These are phyloP conservation scores for Agrenia bidenticulata DNA, from an alignment of 2,888 invertebrate species.

Conservation along the genomic window DNA sequence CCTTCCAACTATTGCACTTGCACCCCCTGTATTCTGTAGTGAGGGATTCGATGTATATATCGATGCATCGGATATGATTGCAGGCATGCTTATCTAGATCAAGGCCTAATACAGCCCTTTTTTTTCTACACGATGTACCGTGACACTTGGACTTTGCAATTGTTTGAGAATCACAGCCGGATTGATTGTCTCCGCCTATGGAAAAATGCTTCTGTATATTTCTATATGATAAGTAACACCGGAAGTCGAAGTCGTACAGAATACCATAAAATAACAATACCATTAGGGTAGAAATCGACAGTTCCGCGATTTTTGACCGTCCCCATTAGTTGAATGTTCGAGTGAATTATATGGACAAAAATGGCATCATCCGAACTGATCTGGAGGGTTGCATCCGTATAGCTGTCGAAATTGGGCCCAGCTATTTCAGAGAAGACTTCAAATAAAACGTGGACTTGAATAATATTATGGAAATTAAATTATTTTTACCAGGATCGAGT, in stretches of 20 bases:
- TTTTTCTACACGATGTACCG: too few relatives aligned
- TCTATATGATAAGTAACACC: too few relatives aligned
- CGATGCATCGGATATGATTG: conserved; percentile 10
- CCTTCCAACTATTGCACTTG: not conserved
- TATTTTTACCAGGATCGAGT: not conserved
- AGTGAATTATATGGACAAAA: conserved; percentile 5
- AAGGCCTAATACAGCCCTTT: not conserved
- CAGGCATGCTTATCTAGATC: conserved; percentile 2
- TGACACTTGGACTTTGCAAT: too few relatives aligned
- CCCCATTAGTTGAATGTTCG: not conserved
- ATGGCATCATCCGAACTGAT: not conserved
- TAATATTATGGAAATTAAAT: not conserved
- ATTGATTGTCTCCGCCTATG: conserved; percentile 9
- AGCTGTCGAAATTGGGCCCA: conserved; percentile 6
- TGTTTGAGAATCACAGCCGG: conserved; percentile 1
- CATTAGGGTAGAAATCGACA: conserved; percentile 15
- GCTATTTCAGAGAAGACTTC: not conserved
- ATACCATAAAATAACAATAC: too few relatives aligned
- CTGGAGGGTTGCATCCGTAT: not conserved
- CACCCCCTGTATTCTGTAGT: not conserved
- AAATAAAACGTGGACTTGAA: not conserved
- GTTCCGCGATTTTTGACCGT: not conserved
- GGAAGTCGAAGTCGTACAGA: too few relatives aligned
- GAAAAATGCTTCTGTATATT: too few relatives aligned
- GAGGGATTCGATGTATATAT: conserved; percentile 1